Evolutionary conservation across 1,140 invertebrate species (phyloP).

Genomic region (Platyscapa corneri): DNA sequence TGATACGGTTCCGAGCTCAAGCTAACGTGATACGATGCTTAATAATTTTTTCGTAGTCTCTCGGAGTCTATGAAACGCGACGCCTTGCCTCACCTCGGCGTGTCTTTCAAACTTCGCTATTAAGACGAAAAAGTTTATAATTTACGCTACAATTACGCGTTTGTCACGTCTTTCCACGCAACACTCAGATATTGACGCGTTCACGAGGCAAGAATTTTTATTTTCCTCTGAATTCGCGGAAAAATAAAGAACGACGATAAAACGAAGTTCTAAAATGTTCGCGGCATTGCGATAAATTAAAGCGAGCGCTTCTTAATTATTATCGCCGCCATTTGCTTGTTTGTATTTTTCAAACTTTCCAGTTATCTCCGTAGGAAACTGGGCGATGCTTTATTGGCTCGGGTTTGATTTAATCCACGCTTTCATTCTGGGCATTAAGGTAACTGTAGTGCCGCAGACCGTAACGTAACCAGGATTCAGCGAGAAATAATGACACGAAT

Average conservation of each 20-base stretch:
- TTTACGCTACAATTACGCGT: neutral
- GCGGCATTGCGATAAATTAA: too few species aligned
- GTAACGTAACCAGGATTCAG: constrained; percentile 57
- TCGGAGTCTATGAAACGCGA: neutral
- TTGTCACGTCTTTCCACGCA: neutral
- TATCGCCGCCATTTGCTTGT: neutral
- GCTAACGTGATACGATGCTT: neutral
- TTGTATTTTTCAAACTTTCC: neutral
- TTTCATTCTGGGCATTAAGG: constrained; percentile 63
- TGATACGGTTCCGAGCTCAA: neutral
- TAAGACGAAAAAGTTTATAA: neutral
- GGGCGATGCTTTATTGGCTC: constrained; percentile 1
- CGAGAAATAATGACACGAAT: constrained; percentile 42
- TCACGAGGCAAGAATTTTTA: neutral
- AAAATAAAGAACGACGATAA: too few species aligned
- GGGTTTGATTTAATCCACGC: constrained; percentile 45
- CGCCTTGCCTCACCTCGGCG: neutral
- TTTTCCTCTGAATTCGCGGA: neutral
- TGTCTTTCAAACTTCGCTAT: neutral
- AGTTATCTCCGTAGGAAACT: constrained; percentile 11
- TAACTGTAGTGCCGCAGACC: constrained; percentile 68
- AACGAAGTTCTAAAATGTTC: too few species aligned
- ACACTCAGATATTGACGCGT: neutral
- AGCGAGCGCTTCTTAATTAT: neutral
- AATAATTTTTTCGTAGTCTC: neutral